Conservation (phyloP, 2,113 vertebrate genomes). For the Anoplopoma fimbria region DNA sequence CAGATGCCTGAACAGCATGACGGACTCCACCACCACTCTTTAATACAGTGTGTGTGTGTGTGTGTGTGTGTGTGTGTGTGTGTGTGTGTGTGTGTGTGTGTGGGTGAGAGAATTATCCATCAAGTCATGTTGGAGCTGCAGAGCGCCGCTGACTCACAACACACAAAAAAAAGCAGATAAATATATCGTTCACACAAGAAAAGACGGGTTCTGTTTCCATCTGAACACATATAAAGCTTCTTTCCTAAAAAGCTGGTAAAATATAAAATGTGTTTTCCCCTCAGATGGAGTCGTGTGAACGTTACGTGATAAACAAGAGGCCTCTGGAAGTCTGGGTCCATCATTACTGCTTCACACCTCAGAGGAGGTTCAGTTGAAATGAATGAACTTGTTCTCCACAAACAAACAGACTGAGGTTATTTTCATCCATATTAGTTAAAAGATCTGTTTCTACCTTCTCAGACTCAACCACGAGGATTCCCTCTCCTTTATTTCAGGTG, state of each 20-base stretch:
- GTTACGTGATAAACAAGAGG: neutral
- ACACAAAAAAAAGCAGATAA: neutral
- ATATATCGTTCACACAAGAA: neutral
- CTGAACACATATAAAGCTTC: neutral
- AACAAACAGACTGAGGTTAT: neutral
- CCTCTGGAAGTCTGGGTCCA: neutral
- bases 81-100: conserved; percentile 16
- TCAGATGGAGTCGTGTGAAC: neutral
- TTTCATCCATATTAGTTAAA: neutral
- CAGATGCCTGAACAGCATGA: conserved; percentile 52
- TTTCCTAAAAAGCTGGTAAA: neutral
- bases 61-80: neutral
- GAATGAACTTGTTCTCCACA: neutral
- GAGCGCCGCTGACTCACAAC: conserved; percentile 17
- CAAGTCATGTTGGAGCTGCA: neutral
- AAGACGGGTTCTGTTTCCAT: no score
- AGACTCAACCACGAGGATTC: neutral
- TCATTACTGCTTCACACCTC: conserved; percentile 18
- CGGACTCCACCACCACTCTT: neutral
- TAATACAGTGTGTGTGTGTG: neutral
- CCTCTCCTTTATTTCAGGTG: neutral
- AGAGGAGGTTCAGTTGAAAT: neutral
- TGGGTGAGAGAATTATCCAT: neutral
- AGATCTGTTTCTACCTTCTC: neutral
- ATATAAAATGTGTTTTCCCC: neutral